A percentile compares a stretch with the other conserved stretches of the same genome.
Conservation (phyloP, 2,113 vertebrate species). For the Thymallus thymallus region DNA sequence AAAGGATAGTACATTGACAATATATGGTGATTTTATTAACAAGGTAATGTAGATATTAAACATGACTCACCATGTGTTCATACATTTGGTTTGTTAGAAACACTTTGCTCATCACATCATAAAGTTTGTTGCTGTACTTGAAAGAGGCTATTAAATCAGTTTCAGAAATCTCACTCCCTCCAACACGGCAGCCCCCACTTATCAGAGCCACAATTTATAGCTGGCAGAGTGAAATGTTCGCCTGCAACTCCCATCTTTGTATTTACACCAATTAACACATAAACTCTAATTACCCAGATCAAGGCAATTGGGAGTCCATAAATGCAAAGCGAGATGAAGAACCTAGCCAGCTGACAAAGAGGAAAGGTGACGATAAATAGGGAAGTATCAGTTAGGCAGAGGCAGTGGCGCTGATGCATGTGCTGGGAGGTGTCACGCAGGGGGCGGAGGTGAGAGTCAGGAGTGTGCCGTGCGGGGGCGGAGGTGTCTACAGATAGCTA, state of each 20-base stretch:
- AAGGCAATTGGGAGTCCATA: conserved; percentile 83
- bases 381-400: conserved; percentile 79
- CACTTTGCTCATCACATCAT: not conserved
- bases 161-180: conserved; percentile 62
- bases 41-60: not conserved
- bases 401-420: conserved; percentile 70
- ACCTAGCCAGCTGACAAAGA: conserved; percentile 68
- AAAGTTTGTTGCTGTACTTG: conserved; percentile 7
- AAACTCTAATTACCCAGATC: conserved; percentile 89
- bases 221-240: conserved; percentile 73
- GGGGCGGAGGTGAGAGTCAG: conserved; percentile 55
- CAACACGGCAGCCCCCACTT: conserved; percentile 61
- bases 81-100: not conserved
- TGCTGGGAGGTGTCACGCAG: conserved; percentile 62
- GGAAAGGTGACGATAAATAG: conserved; percentile 81
- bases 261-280: conserved; percentile 93
- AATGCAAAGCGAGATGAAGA: conserved; percentile 78
- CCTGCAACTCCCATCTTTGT: conserved; percentile 79
- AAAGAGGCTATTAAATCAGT: conserved; percentile 28
- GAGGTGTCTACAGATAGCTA: conserved; percentile 45
- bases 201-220: conserved; percentile 78
- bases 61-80: not conserved
- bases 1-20: too few species aligned
- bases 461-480: conserved; percentile 41
- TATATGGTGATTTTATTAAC: not conserved